Evolutionary conservation across 2,797 vertebrate species (phyloP).

Genomic region (Xiphorhynchus erythropygius): DNA sequence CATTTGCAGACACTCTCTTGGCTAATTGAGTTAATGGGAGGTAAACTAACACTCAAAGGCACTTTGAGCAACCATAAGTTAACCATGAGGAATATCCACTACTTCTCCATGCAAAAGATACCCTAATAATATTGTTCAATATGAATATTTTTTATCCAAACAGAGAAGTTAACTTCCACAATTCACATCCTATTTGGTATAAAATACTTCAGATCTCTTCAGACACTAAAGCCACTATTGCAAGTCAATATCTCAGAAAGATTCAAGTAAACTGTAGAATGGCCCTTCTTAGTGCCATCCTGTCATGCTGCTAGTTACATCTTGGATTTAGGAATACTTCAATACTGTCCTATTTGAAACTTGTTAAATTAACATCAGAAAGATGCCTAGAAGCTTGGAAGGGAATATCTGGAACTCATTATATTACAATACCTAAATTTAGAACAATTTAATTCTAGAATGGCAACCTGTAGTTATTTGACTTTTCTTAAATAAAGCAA

Average conservation of each 20-base stretch:
- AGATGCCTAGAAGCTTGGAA: neutral
- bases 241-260: neutral
- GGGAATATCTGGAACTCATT: neutral
- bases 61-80: neutral
- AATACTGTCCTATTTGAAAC: neutral
- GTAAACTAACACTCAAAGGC: neutral
- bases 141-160: neutral
- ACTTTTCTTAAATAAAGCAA: neutral
- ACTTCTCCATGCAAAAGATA: neutral
- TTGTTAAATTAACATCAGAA: neutral
- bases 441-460: neutral
- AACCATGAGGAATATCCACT: neutral
- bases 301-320: rapidly evolving
- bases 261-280: neutral
- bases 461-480: neutral
- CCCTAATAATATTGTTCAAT: neutral
- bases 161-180: neutral
- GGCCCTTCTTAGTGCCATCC: neutral
- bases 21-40: neutral
- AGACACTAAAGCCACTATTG: neutral
- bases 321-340: neutral
- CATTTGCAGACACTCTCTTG: neutral
- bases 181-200: neutral
- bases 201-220: neutral
- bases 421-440: neutral